Base-by-base conservation (phyloP, 2,888 invertebrate species). In the Xanthorhoe spadicearia region DNA sequence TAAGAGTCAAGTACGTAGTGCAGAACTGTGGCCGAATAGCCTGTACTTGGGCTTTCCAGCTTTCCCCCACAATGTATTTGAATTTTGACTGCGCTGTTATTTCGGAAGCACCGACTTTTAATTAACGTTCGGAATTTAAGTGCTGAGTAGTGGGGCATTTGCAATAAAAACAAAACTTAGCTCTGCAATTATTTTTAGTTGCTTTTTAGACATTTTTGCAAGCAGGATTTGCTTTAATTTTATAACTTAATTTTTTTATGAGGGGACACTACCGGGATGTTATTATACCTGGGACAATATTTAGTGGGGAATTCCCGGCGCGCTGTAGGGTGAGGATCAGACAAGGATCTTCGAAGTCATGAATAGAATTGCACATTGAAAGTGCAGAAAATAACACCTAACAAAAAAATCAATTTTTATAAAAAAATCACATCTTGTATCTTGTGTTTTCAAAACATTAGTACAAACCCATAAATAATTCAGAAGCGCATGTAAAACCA, bases 11-110 rank as follows among this genome's bases (percentile, higher is more conserved):
- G 32, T 32, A 1, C 51, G 61, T 63, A 28, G 51, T 48, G 15
- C 48, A 48, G 17, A 48, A 48, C 13, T 43, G 13, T 43, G 38
- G 38, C 38, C 23, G 63, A 69, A 66, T 65, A 56, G 59, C 63
- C n/a, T 64, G 54, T 60, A 61, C 66, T 68, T 61, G 61, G 18
- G 49, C 51, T 49, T 51, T 43, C 38, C 38, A 13, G 48, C 17
- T 17, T 48, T 48, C 48, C 15, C 43, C 48, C 17, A 17, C 15
- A 55, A 57, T 54, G 55, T 61, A 53, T 68, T 66, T 67, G 62
- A 57, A 64, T 68, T 64, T 64, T 49, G 66, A 66, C 62, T 69
- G 50, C 50, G 2, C 38, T 61, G n/a, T 62, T 52, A 49, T 60
- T 66, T 66, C 50, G 15, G 49, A 52, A 63, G 59, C 55, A 49